Conservation (phyloP, 1,140 invertebrate genomes). For the Euura lappo region DNA sequence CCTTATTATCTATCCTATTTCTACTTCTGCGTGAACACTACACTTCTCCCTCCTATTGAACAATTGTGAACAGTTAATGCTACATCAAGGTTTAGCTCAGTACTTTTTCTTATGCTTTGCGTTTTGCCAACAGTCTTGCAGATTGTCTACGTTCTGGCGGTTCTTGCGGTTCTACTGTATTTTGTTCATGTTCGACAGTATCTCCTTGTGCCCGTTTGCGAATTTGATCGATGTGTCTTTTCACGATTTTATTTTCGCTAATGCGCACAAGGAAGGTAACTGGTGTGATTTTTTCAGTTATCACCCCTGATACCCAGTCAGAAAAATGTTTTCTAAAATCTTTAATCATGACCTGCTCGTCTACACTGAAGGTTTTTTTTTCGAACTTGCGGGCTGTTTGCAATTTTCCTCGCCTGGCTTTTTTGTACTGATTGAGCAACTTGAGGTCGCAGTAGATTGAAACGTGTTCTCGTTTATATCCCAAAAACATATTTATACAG, state of each 20-base stretch:
- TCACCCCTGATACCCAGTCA: constrained; percentile 10
- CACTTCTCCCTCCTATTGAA: background rate
- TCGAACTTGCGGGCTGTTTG: constrained; percentile 4
- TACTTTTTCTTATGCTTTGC: background rate
- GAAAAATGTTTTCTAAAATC: constrained; percentile 3
- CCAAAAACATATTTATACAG: too few relatives aligned
- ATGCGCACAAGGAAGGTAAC: constrained; percentile 13
- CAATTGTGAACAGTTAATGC: background rate
- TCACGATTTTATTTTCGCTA: constrained; percentile 10
- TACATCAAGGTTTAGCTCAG: background rate
- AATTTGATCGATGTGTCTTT: constrained; percentile 14
- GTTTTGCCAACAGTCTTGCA: background rate
- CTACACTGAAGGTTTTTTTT: background rate
- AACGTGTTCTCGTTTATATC: background rate
- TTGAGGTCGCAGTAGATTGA: background rate
- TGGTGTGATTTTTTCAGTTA: constrained; percentile 11
- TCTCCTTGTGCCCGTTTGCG: constrained; percentile 8
- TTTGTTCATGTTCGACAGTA: background rate
- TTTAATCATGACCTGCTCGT: constrained; percentile 7
- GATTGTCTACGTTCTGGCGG: background rate
- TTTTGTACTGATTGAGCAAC: constrained; percentile 6
- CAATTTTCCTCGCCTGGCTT: background rate
- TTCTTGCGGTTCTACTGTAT: background rate
- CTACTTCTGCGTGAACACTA: background rate
- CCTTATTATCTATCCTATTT: background rate